Evolutionary conservation across 64 coral and sea anemone genomes (phyloP).

Genomic region (Dendronephthya gigantea): DNA sequence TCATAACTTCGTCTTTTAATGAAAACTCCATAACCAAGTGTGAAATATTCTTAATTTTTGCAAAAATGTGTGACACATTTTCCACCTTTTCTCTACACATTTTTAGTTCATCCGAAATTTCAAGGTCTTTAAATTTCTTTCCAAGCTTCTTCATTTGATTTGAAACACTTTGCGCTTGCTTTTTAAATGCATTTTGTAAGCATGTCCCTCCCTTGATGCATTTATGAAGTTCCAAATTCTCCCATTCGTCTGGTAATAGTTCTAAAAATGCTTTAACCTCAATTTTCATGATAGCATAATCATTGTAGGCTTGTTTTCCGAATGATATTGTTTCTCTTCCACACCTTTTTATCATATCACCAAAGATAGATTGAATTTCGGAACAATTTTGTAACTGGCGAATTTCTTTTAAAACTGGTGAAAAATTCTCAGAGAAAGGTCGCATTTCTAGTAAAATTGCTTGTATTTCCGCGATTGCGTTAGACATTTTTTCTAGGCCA

Average conservation of each 20-base stretch:
- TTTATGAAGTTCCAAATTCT: conserved; percentile 59
- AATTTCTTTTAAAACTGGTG: conserved; percentile 48
- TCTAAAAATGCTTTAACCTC: conserved; percentile 29
- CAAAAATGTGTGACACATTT: too few species aligned
- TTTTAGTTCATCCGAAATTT: conserved; percentile 35
- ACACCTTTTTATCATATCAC: conserved; percentile 50
- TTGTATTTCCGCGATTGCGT: conserved; percentile 41
- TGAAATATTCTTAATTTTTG: conserved; percentile 14
- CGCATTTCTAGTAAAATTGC: conserved; percentile 47
- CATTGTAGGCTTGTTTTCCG: conserved; percentile 31
- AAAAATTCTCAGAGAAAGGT: conserved; percentile 67
- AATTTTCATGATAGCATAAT: conserved; percentile 45
- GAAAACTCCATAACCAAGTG: conserved; percentile 57
- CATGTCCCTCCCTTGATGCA: conserved; percentile 75
- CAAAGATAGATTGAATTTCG: conserved; percentile 28
- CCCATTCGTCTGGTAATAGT: conserved; percentile 56
- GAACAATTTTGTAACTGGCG: conserved; percentile 56
- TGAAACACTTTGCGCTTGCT: conserved; percentile 63
- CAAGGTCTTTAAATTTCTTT: conserved; percentile 41
- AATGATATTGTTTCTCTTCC: conserved; percentile 46
- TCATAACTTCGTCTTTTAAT: conserved; percentile 52
- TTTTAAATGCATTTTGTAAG: conserved; percentile 59
- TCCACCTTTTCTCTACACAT: conserved; percentile 29
- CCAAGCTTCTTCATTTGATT: conserved; percentile 33
- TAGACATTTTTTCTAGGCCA: conserved; percentile 44